Evolutionary conservation across 1,140 invertebrate genomes (phyloP), one percentile per base, ranked within the genome.

Genomic region (Euwallacea similis): DNA sequence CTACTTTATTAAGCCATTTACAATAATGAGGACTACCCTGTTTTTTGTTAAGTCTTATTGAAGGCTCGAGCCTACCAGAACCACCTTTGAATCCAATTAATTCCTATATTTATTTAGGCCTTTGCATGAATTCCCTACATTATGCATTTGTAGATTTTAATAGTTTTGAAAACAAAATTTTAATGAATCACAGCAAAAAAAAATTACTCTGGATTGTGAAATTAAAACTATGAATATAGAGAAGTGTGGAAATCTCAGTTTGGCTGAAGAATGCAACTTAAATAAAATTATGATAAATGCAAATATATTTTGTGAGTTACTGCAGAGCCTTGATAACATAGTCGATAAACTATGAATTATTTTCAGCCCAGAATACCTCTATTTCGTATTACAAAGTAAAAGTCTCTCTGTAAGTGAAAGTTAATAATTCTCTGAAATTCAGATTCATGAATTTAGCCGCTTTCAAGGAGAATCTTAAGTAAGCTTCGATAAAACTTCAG

Each of bases 261-360:
- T 95, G 76, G 87, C 88, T 13, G 85, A 90, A 66, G 84, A 88
- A 41, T 85, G 87, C 60, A 89, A 92, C 56, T 80, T 92, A 0
- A 95, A 95, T 78, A 94, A 93, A 82, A 86, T 97, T 16, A 93
- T 97, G n/a, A 84, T 96, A 75, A 89, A 91, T 77, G 93, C 93
- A 0, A 89, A 91, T 66, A 89, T 90, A 53, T 85, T 97, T 59
- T 88, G 90, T 55, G 92, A 93, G 76, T 85, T 95, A 0, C 88
- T 97, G 73, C 86, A 86, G 68, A 94, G 97, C 76, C 79, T 97
- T 42, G 94, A 97, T 81, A 86, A 88, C 69, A 88, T 87, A 2
- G 92, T 93, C 79, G 94, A 95, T 75, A 85, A 91, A 15, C 83
- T 96, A 7, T 88, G 94, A 82, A 85, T 98, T 33, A 83, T 88